Conservation (phyloP, 2,888 invertebrate genomes). For the Aphodius granarius region DNA sequence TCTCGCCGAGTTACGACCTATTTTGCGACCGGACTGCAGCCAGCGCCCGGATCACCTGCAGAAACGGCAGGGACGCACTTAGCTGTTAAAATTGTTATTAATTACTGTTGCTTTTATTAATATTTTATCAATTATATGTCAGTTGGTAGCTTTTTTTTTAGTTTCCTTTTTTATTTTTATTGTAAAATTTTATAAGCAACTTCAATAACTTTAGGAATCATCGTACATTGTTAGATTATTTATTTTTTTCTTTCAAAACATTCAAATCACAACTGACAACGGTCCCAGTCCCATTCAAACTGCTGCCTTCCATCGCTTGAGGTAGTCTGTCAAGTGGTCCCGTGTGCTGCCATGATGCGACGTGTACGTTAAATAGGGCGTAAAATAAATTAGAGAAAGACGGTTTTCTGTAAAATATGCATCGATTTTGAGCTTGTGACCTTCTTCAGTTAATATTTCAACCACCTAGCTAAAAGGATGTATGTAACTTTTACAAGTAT, state of each 20-base stretch:
- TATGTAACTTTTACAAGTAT: conserved; percentile 6
- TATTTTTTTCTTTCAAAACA: no score
- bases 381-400: not conserved
- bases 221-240: no score
- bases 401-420: not conserved
- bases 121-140: not conserved
- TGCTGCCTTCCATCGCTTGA: no score
- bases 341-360: not conserved
- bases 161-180: no score
- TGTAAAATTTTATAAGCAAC: no score
- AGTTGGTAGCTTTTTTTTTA: not conserved
- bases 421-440: no score
- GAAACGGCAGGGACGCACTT: not conserved
- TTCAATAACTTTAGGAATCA: no score
- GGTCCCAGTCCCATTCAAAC: no score
- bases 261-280: no score
- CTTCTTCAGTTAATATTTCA: no score
- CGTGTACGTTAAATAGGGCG: not conserved
- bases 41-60: not conserved
- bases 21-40: not conserved
- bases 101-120: not conserved
- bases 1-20: not conserved
- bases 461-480: not conserved
- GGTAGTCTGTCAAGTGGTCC: not conserved
- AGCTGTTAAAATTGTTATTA: not conserved